Base-by-base conservation (phyloP, 1,140 invertebrate species). In the Semibalanus balanoides region DNA sequence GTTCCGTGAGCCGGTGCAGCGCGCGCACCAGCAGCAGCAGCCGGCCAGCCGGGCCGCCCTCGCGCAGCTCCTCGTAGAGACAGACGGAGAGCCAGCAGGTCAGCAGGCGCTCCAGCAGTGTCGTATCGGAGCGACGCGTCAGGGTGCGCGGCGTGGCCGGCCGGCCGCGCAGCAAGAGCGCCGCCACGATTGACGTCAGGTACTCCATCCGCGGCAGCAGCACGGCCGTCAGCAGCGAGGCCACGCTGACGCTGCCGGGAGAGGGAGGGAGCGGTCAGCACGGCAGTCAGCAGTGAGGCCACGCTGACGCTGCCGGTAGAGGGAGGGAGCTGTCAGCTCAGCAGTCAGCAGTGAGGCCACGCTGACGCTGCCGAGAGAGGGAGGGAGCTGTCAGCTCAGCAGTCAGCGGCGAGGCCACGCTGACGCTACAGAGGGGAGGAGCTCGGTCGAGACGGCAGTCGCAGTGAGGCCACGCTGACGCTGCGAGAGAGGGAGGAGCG, bases 61-160 rank as follows among this genome's bases (percentile, higher is more conserved):
- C 94, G 80, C 97, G 95, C 85, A 96, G 85, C 83, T 98, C 98
- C 82, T 94, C 93, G 84, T 98, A 98, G 91, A 99, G 94, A 81
- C 95, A 95, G 73, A 99, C 88, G 0, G 96, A 93, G 90, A 99
- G 93, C 94, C 97, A 99, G 83, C 99, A 99, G 0, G 96, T 96
- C 3, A 99, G 85, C 95, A 99, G 96, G 84, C 99, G 99, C 84
- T 99, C 97, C 0, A 99, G 96, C 1, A 99, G 95, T 80, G 95
- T 97, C 82, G 99, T 97, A 3, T 96, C 99, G 78, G 95, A 87
- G 29, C 94, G 86, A n/a, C 96, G 84, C 94, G 96, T 96, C 30
- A 96, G 83, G 81, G 96, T 94, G 0, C 94, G 94, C 85, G 96
- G 92, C 81, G 95, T 96, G 3, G 91, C 93, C 77, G 90, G 89